Conservation (phyloP, 2,113 vertebrate genomes). For the Apodemus speciosus region DNA sequence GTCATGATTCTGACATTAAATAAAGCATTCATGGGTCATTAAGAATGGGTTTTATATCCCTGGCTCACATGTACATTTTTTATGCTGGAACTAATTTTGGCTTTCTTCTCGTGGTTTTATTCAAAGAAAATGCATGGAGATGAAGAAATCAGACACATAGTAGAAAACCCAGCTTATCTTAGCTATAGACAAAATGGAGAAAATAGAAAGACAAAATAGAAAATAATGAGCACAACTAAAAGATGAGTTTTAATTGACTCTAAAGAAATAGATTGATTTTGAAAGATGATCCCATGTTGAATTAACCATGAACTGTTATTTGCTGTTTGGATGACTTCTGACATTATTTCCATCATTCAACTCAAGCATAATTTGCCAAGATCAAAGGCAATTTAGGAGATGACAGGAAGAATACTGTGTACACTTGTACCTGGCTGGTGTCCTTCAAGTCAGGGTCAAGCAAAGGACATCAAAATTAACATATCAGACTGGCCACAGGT, state of each 20-base stretch:
- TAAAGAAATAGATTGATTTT: not conserved
- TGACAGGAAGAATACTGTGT: not conserved
- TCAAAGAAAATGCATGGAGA: not conserved
- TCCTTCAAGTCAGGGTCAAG: not conserved
- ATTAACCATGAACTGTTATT: not conserved
- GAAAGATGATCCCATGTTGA: not conserved
- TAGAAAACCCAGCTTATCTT: not conserved
- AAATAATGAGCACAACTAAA: not conserved
- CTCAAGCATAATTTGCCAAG: not conserved
- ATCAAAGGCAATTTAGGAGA: not conserved
- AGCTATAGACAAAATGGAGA: not conserved
- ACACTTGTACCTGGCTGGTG: not conserved
- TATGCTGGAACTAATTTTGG: not conserved
- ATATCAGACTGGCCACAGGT: not conserved
- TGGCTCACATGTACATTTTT: not conserved
- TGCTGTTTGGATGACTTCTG: not conserved
- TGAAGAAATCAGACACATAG: not conserved
- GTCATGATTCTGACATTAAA: not conserved
- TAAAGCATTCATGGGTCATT: not conserved
- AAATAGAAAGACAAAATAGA: not conserved
- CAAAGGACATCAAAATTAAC: not conserved
- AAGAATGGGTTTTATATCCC: not conserved
- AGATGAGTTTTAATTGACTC: not conserved
- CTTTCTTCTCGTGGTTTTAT: not conserved
- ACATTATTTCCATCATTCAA: not conserved